These are phyloP conservation scores for Myocastor coypus DNA, from an alignment of 2,113 vertebrate genomes.

Conservation along the genomic window DNA sequence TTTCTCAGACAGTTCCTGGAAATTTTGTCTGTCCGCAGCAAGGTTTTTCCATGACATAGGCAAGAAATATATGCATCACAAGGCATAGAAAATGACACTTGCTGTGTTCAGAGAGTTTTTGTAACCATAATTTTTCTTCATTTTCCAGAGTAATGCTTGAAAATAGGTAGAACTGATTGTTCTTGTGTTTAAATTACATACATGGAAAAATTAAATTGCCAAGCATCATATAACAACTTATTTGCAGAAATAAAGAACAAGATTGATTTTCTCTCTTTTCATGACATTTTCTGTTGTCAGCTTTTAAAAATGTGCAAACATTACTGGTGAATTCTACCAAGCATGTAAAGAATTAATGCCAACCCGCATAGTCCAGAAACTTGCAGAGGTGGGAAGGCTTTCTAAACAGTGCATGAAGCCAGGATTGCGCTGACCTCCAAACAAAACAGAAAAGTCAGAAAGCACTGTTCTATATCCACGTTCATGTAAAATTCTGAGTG, in stretches of 20 bases:
- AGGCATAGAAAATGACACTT: background rate
- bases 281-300: background rate
- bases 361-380: no score
- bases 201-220: background rate
- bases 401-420: no score
- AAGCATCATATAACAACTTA: background rate
- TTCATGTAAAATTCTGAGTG: background rate
- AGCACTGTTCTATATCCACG: background rate
- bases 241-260: background rate
- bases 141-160: background rate
- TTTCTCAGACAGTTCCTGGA: background rate
- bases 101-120: background rate
- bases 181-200: background rate
- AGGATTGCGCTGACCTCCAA: no score
- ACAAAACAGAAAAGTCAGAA: no score
- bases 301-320: slow-evolving; percentile 51
- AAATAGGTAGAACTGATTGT: background rate
- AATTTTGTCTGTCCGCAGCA: background rate
- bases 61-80: background rate
- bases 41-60: background rate
- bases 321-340: no score
- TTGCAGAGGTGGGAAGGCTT: no score
- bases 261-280: background rate
- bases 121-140: background rate
- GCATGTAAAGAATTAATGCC: no score